Evolutionary conservation across 1,140 invertebrate species (phyloP), one percentile per base, ranked within the genome.

Genomic region (Contarinia nasturtii): DNA sequence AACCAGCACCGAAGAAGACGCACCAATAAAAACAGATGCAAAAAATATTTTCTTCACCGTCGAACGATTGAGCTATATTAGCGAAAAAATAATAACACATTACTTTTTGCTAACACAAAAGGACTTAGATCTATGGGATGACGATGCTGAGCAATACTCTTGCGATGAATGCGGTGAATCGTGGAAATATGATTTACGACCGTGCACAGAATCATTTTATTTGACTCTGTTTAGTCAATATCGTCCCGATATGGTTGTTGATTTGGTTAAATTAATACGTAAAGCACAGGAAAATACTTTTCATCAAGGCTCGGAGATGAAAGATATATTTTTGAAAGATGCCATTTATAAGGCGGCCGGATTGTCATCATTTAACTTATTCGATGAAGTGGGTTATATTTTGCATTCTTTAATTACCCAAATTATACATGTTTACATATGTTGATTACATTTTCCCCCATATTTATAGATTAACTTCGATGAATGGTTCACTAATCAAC

Each of bases 281-380:
- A 68, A 68, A 41, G 72, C 73, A 53, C 74, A 75, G 57, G 70
- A 66, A 46, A 73, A 72, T 46, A 71, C 74, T 51, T 74, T 52
- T 70, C 67, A 78, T 46, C 70, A 77, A 3, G 67, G 75, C 45
- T 64, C 61, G 7, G 80, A 94, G 66, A 64, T 90, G 49, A 70
- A 74, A 50, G 73, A 74, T 11, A 83, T 95, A 56, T 64, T 94
- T 47, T 69, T 79, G 19, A 94, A 92, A 68, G 91, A 95, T 70
- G 90, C 90, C n/a, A 78, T 95, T 46, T 96, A 96, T 57, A 90
- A 88, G 69, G 89, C 90, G 1, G 80, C 90, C 45, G 87, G 89
- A 15, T 68, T 91, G 46, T 80, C 80, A n/a, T 80, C 87, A 0
- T 90, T 86, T 66, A 86, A 94, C 54, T 69, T 96, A 43, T 94